A percentile compares a stretch with the other conserved stretches of the same genome.
Evolutionary conservation across 2,113 vertebrate species (phyloP).

Genomic region (Labeo catla): DNA sequence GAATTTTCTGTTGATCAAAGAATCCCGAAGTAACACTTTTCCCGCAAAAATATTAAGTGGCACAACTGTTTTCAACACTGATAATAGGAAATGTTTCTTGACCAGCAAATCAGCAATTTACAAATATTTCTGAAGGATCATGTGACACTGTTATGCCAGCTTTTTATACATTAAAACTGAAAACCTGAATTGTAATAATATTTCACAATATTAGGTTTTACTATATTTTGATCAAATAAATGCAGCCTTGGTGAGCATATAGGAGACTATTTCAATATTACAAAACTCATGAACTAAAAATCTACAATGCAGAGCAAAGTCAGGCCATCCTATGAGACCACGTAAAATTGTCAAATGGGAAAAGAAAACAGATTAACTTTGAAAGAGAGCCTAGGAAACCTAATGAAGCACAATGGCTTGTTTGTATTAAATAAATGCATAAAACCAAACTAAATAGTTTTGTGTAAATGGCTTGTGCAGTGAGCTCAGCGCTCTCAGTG

Average conservation of each 20-base stretch:
- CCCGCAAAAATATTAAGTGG: background rate
- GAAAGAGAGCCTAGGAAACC: background rate
- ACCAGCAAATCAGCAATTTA: background rate
- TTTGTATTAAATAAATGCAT: constrained; percentile 15
- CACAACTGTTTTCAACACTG: background rate
- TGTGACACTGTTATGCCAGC: background rate
- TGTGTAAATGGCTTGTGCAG: background rate
- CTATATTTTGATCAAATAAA: background rate
- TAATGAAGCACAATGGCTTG: constrained; percentile 16
- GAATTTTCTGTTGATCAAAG: no score
- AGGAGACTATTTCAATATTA: background rate
- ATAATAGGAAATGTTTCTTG: background rate
- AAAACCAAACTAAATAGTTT: constrained; percentile 21
- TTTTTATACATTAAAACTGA: background rate
- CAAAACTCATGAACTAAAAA: background rate
- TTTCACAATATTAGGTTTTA: background rate
- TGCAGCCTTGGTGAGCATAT: background rate
- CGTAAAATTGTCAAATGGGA: background rate
- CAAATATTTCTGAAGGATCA: background rate
- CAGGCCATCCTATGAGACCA: background rate
- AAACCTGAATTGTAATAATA: background rate
- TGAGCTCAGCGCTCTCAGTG: background rate
- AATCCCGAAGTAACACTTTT: no score
- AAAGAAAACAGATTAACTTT: constrained; percentile 2
- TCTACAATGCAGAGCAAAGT: background rate